These are phyloP conservation scores for Meteorus colon DNA, from an alignment of 2,888 invertebrate genomes.

Conservation along the genomic window DNA sequence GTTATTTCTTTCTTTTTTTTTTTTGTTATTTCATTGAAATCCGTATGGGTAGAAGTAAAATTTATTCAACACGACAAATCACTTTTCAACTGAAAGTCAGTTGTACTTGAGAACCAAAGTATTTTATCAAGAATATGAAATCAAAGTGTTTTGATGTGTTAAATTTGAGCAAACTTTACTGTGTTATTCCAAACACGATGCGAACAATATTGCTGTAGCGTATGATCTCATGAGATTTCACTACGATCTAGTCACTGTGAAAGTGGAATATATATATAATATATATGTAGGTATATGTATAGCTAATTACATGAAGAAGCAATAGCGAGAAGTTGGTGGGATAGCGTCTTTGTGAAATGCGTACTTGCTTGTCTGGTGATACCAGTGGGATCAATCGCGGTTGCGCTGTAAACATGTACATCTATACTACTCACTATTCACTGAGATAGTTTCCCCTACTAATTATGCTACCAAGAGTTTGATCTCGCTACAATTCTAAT, in stretches of 20 bases:
- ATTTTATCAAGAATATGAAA: conserved; percentile 17
- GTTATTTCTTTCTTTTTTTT: neutral
- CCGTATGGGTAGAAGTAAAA: neutral
- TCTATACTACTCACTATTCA: conserved; percentile 4
- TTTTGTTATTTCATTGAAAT: neutral
- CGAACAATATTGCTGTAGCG: conserved; percentile 37
- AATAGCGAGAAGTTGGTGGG: conserved; percentile 24
- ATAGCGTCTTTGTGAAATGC: conserved; percentile 37
- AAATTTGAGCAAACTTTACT: conserved; percentile 30
- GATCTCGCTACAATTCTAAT: conserved; percentile 16
- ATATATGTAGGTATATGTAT: neutral
- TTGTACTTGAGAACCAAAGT: neutral
- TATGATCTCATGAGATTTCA: conserved; percentile 28
- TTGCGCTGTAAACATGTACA: conserved; percentile 7
- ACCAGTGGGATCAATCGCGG: conserved; percentile 33
- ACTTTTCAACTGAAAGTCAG: conserved; percentile 32
- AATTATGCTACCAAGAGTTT: conserved; percentile 19
- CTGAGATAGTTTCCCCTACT: conserved; percentile 16
- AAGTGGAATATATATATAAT: conserved; percentile 25
- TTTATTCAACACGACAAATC: conserved; percentile 32
- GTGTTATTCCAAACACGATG: conserved; percentile 33
- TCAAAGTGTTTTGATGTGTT: conserved; percentile 22
- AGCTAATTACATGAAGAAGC: conserved; percentile 7
- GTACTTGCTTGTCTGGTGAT: conserved; percentile 28
- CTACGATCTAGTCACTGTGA: conserved; percentile 16